Conservation (phyloP, 2,797 vertebrate genomes). For the Labeo calbasu region DNA sequence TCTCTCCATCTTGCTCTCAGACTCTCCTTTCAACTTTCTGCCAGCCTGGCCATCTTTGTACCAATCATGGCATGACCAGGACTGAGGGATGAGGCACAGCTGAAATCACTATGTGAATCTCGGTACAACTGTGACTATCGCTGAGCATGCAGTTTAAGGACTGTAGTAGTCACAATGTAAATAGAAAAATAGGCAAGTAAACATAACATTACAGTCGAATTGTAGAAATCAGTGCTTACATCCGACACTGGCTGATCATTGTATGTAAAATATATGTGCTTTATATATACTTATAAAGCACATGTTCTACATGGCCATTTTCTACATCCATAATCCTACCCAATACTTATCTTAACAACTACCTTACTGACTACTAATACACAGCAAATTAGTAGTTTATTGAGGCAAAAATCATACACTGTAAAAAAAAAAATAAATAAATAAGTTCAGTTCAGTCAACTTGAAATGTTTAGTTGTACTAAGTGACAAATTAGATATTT, state of each 20-base stretch:
- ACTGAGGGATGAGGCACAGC: slow-evolving; percentile 18
- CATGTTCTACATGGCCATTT: too few species aligned
- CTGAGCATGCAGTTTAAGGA: slow-evolving; percentile 5
- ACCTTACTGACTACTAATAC: too few species aligned
- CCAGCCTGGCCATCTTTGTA: slow-evolving; percentile 30
- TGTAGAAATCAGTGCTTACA: not conserved
- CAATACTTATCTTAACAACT: too few species aligned
- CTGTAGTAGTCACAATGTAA: not conserved
- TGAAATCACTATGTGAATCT: slow-evolving; percentile 2
- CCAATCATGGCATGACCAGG: slow-evolving; percentile 16
- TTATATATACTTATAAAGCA: too few species aligned
- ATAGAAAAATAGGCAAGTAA: not conserved
- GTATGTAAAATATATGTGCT: too few species aligned
- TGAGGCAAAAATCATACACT: too few species aligned
- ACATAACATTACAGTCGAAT: not conserved
- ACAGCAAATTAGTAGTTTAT: too few species aligned
- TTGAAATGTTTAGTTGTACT: too few species aligned
- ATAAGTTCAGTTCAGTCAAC: too few species aligned
- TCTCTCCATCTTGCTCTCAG: slow-evolving; percentile 31
- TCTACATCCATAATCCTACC: too few species aligned
- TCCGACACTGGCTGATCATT: not conserved
- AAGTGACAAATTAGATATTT: too few species aligned
- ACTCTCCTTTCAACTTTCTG: slow-evolving; percentile 35
- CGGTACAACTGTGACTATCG: not conserved
- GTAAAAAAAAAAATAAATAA: too few species aligned